Evolutionary conservation across 2,888 invertebrate species (phyloP).

Genomic region (Trachelus troglodyta): DNA sequence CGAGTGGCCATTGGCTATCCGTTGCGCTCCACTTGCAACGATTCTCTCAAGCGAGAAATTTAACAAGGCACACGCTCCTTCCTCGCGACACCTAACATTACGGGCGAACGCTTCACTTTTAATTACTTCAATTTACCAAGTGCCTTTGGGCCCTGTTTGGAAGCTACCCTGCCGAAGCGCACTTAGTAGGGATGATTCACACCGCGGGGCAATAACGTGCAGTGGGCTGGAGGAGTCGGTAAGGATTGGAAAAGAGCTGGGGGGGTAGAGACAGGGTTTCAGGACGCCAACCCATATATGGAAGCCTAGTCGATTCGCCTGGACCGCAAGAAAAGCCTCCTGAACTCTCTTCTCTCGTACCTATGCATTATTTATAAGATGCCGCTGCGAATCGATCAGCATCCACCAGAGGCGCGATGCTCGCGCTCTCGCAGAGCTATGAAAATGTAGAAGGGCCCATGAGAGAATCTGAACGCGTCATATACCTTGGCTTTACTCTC

Average conservation of each 20-base stretch:
- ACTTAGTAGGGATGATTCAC: slow-evolving; percentile 1
- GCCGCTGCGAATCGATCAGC: neutral
- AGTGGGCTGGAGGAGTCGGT: neutral
- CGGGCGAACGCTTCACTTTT: slow-evolving; percentile 38
- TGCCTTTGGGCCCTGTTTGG: neutral
- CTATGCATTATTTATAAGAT: neutral
- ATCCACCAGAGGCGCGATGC: neutral
- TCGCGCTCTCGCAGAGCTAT: neutral
- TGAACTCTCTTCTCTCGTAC: neutral
- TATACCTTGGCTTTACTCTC: neutral
- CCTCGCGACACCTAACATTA: slow-evolving; percentile 41
- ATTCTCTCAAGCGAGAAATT: slow-evolving; percentile 52
- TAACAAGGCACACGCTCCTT: slow-evolving; percentile 45
- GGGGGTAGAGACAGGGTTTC: neutral
- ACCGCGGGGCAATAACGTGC: neutral
- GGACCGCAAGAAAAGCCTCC: neutral
- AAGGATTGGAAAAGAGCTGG: neutral
- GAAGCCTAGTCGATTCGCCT: neutral
- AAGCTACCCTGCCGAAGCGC: neutral
- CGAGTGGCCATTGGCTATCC: slow-evolving; percentile 43
- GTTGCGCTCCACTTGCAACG: slow-evolving; percentile 51
- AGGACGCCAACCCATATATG: neutral
- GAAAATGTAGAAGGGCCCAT: neutral
- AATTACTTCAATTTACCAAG: slow-evolving; percentile 52
- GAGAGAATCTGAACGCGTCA: neutral